Evolutionary conservation across 2,113 vertebrate species (phyloP).

Genomic region (Talpa occidentalis): DNA sequence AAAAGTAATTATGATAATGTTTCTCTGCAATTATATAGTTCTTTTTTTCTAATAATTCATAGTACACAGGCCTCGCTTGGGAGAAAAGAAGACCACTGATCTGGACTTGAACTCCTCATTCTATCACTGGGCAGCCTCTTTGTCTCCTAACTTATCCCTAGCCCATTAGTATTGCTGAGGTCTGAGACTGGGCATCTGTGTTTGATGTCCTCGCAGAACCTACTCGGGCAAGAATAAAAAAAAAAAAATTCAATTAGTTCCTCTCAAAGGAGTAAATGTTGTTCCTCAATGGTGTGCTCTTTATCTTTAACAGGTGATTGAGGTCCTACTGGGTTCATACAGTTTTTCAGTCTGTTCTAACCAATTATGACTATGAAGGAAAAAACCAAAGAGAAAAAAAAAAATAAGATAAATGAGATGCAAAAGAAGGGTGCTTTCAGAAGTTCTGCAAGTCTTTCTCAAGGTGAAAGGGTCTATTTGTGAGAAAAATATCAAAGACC

Average conservation of each 20-base stretch:
- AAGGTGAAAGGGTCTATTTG: background rate
- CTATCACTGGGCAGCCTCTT: background rate
- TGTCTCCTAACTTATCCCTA: background rate
- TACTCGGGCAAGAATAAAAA: background rate
- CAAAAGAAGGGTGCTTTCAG: background rate
- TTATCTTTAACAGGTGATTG: slow-evolving; percentile 75
- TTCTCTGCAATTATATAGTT: slow-evolving; percentile 54
- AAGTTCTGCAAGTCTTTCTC: background rate
- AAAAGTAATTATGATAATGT: slow-evolving; percentile 76
- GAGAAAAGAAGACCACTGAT: slow-evolving; percentile 40
- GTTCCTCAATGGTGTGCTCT: slow-evolving; percentile 26
- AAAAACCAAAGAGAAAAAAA: background rate
- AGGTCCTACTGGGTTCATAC: slow-evolving; percentile 64
- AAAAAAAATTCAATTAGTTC: slow-evolving; percentile 70
- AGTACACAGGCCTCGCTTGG: background rate
- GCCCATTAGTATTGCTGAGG: background rate
- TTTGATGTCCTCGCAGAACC: background rate
- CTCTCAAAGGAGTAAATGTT: slow-evolving; percentile 56
- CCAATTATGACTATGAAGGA: slow-evolving; percentile 53
- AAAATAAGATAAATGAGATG: background rate
- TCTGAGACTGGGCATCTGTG: background rate
- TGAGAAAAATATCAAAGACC: background rate
- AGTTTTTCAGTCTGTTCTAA: slow-evolving; percentile 60
- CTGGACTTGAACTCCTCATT: slow-evolving; percentile 34
- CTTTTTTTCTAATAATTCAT: slow-evolving; percentile 53